Evolutionary conservation across 2,113 vertebrate species (phyloP).

Genomic region (Macquaria ambigua): DNA sequence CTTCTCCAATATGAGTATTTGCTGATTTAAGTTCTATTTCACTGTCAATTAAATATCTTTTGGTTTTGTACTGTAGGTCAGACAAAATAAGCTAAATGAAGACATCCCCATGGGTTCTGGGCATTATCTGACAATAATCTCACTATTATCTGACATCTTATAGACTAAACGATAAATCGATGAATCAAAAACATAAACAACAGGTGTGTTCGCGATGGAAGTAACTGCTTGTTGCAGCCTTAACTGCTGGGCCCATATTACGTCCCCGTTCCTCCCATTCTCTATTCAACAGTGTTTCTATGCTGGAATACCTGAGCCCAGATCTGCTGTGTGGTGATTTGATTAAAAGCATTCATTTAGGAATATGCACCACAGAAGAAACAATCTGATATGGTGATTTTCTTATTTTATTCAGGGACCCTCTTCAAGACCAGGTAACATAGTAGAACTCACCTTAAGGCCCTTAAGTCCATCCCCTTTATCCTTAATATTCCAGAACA

Average conservation of each 20-base stretch:
- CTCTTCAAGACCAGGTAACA: not conserved
- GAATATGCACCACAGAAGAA: not conserved
- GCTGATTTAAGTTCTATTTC: not conserved
- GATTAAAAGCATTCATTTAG: not conserved
- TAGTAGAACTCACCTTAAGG: not conserved
- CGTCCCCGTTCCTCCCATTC: not conserved
- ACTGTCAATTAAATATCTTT: not conserved
- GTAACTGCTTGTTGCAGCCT: too few relatives aligned
- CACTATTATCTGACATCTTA: not conserved
- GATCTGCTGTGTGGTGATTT: not conserved
- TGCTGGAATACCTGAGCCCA: not conserved
- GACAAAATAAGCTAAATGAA: not conserved
- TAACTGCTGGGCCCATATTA: not conserved
- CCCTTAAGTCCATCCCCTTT: not conserved
- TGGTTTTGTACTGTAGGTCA: too few relatives aligned
- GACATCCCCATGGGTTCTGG: not conserved
- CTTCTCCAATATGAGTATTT: not conserved
- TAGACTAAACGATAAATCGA: not conserved
- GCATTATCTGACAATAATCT: not conserved
- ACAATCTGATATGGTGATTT: not conserved
- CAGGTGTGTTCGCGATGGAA: not conserved
- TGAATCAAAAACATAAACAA: not conserved
- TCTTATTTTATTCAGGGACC: not conserved
- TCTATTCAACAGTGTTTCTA: not conserved
- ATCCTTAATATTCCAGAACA: not conserved